These are phyloP conservation scores for Rhea americana DNA, from an alignment of 2,113 vertebrate species.

Conservation along the genomic window DNA sequence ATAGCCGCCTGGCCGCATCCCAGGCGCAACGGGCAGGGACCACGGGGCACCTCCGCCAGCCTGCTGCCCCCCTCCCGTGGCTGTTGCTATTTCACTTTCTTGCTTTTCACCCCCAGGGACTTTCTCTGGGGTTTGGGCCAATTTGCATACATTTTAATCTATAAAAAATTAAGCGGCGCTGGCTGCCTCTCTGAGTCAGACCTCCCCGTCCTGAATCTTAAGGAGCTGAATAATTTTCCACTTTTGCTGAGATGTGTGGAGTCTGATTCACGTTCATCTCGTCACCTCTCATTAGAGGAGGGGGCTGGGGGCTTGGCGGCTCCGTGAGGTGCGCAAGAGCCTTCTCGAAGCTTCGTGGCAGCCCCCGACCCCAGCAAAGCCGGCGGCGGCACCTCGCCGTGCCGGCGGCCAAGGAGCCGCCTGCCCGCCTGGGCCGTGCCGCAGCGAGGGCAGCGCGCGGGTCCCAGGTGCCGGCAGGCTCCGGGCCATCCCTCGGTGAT, in stretches of 20 bases:
- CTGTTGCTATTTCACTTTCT: conserved; percentile 65
- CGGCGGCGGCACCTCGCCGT: rapidly evolving
- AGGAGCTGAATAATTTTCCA: conserved; percentile 81
- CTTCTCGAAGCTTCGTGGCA: conserved; percentile 26
- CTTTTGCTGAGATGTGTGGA: conserved; percentile 70
- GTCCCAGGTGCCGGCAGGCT: background rate
- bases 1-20: conserved; percentile 1
- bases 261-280: conserved; percentile 64
- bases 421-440: background rate
- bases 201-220: conserved; percentile 77
- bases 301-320: background rate
- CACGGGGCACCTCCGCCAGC: background rate
- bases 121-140: conserved; percentile 80
- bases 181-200: conserved; percentile 78
- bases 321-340: background rate
- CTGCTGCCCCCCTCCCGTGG: conserved; percentile 8
- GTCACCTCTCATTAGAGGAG: conserved; percentile 64
- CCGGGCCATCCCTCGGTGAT: background rate
- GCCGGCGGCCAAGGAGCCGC: background rate
- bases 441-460: rapidly evolving
- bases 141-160: conserved; percentile 85
- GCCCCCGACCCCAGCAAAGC: background rate
- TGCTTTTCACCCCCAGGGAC: conserved; percentile 75
- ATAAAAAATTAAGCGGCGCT: conserved; percentile 82
- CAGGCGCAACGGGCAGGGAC: rapidly evolving